phyloP scores from a whole-genome alignment of 2,888 invertebrate genomes.

The Anaspis maculata region DNA sequence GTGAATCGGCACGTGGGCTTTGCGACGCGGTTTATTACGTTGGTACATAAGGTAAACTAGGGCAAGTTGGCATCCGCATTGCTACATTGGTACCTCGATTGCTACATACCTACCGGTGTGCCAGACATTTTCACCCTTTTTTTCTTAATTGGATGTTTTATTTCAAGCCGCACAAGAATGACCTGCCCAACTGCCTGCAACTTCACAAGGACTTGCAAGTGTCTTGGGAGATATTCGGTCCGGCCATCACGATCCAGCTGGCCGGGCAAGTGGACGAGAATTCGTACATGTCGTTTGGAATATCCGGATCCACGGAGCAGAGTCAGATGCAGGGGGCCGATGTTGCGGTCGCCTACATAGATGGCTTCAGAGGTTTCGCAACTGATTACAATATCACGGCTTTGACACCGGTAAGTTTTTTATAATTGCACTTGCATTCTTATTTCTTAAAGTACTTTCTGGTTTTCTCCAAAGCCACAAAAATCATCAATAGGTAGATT shows the following conservation, averaged over 20 bases:
- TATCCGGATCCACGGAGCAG: slow-evolving; percentile 63
- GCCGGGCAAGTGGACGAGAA: slow-evolving; percentile 65
- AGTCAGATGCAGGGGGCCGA: slow-evolving; percentile 82
- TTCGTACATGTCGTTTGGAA: slow-evolving; percentile 84
- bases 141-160: slow-evolving; percentile 8
- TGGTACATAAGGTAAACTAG: no score
- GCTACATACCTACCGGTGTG: no score
- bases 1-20: no score
- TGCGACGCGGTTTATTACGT: no score
- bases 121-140: not conserved
- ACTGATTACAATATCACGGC: slow-evolving; percentile 82
- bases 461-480: no score
- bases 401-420: slow-evolving; percentile 58
- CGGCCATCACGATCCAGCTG: slow-evolving; percentile 75
- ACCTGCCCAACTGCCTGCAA: slow-evolving; percentile 76
- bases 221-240: slow-evolving; percentile 87
- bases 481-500: no score
- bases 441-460: no score
- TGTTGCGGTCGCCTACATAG: slow-evolving; percentile 69
- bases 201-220: slow-evolving; percentile 77
- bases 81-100: no score
- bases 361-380: slow-evolving; percentile 63
- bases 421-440: no score
- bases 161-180: slow-evolving; percentile 53
- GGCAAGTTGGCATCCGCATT: no score